Conservation (phyloP, 2,797 vertebrate genomes). For the Oceanodroma leucorhoa region DNA sequence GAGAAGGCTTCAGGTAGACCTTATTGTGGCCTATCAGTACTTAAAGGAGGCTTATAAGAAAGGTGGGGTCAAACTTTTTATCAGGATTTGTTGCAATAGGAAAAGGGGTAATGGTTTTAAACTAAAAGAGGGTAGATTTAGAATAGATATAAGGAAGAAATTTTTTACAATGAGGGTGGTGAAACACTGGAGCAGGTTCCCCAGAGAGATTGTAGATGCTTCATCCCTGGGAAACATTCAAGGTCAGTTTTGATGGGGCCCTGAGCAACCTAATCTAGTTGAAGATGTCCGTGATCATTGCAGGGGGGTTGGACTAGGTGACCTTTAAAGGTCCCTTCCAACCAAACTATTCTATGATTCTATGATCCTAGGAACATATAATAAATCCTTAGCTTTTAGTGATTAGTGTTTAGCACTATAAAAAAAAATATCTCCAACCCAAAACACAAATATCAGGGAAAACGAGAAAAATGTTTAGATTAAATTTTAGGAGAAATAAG, state of each 20-base stretch:
- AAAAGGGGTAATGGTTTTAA: not conserved
- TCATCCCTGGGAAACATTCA: not conserved
- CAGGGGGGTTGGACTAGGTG: fast-evolving
- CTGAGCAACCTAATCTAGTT: not conserved
- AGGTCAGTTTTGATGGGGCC: not conserved
- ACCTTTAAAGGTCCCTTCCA: not conserved
- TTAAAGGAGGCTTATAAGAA: not conserved
- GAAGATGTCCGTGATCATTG: not conserved
- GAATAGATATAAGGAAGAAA: not conserved
- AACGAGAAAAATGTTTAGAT: not conserved
- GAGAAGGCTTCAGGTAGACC: not conserved
- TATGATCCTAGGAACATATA: not conserved
- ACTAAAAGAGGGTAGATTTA: not conserved
- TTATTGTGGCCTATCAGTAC: no score
- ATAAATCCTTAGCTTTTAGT: not conserved
- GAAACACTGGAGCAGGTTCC: not conserved
- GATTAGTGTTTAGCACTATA: not conserved
- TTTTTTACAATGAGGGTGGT: not conserved
- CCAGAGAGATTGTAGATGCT: not conserved
- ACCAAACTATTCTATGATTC: not conserved
- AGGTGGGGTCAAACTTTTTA: not conserved
- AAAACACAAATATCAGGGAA: not conserved
- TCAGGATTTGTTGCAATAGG: not conserved
- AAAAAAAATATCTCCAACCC: not conserved
- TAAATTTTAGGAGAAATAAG: not conserved